These are phyloP conservation scores for Amblyopsis rosae DNA, from an alignment of 2,113 vertebrate genomes.

Conservation along the genomic window DNA sequence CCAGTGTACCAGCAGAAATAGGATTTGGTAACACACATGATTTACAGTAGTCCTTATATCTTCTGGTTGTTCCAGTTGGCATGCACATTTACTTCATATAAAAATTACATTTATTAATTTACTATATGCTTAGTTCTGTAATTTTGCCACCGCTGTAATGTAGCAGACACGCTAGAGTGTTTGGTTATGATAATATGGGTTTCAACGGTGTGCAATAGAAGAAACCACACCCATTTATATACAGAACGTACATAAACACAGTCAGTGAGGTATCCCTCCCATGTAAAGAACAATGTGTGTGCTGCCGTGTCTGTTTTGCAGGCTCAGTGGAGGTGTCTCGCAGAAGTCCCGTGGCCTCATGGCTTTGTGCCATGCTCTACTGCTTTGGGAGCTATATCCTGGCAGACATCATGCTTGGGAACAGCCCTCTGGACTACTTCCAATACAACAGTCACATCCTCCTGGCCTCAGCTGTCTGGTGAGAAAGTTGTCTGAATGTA, in stretches of 20 bases:
- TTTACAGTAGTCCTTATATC: constrained; percentile 9
- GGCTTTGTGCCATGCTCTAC: constrained; percentile 97
- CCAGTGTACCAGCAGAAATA: constrained; percentile 17
- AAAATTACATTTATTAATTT: too few species aligned
- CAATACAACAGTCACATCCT: constrained; percentile 93
- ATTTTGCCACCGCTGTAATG: background rate
- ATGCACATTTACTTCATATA: constrained; percentile 41
- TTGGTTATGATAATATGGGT: constrained; percentile 24
- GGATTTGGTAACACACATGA: constrained; percentile 6
- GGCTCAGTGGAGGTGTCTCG: constrained; percentile 91
- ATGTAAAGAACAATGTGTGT: constrained; percentile 13
- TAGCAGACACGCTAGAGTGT: background rate
- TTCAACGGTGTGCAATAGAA: constrained; percentile 40
- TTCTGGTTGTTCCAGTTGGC: background rate
- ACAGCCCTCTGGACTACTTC: constrained; percentile 87
- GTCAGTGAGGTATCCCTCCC: background rate
- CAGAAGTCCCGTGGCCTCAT: constrained; percentile 90
- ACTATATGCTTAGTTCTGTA: too few species aligned
- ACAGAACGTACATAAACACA: background rate
- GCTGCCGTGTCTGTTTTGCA: constrained; percentile 47
- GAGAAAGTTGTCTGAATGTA: constrained; percentile 50
- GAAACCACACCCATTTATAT: too few species aligned
- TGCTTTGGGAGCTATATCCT: constrained; percentile 97
- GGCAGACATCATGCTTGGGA: constrained; percentile 89
- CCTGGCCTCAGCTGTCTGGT: constrained; percentile 94